A percentile compares a stretch with the other conserved stretches of the same genome.
Conservation (phyloP, 1,140 invertebrate genomes). For the Calephelis virginiensis region DNA sequence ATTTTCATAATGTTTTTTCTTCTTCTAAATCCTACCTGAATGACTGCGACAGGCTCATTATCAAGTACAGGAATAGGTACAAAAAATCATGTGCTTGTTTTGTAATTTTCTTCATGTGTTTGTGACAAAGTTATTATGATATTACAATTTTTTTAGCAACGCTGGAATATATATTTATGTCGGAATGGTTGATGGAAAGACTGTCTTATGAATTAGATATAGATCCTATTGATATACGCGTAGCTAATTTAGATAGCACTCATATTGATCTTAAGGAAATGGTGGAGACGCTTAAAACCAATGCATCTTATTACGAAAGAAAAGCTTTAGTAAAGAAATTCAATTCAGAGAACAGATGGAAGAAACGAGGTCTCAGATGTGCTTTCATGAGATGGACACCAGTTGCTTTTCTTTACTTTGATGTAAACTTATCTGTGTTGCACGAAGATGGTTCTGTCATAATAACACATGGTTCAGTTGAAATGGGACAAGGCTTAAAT, state of each 20-base stretch:
- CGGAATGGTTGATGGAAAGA: slow-evolving; percentile 91
- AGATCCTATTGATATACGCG: slow-evolving; percentile 84
- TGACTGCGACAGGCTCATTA: too few species aligned
- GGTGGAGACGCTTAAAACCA: slow-evolving; percentile 78
- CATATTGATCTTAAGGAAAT: slow-evolving; percentile 72
- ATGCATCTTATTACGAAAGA: slow-evolving; percentile 81
- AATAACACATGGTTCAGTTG: slow-evolving; percentile 87
- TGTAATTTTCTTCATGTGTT: too few species aligned
- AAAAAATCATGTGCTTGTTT: too few species aligned
- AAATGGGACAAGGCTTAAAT: slow-evolving; percentile 91
- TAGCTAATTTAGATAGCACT: slow-evolving; percentile 80
- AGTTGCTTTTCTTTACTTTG: slow-evolving; percentile 75
- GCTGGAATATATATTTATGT: slow-evolving; percentile 82
- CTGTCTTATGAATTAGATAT: slow-evolving; percentile 82
- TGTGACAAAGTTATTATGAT: too few species aligned
- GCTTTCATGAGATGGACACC: slow-evolving; percentile 83
- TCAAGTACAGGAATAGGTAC: too few species aligned
- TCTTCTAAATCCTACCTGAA: too few species aligned
- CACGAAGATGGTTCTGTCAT: slow-evolving; percentile 87
- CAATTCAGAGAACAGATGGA: slow-evolving; percentile 87
- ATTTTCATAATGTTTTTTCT: too few species aligned
- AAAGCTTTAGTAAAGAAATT: slow-evolving; percentile 79
- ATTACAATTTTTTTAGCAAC: slow-evolving; percentile 68
- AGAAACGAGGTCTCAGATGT: slow-evolving; percentile 84
- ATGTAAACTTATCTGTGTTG: slow-evolving; percentile 84